Evolutionary conservation across 2,888 invertebrate species (phyloP), one percentile per base, ranked within the genome.

Genomic region (Molorchus minor): DNA sequence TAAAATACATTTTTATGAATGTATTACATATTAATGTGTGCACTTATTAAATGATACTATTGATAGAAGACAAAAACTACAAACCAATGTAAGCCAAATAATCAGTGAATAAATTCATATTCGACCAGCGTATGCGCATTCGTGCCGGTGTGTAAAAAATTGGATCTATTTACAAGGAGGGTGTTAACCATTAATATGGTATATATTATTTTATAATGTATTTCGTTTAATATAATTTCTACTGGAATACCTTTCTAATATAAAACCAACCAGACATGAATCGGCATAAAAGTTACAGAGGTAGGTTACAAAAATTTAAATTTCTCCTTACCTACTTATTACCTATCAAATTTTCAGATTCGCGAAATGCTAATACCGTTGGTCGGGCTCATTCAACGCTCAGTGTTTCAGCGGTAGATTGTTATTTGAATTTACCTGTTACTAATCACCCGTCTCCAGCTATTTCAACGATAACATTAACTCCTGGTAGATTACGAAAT

Each of bases 401-500:
- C 19, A 80, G 79, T 66, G 81, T 81, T 15, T 80, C 79, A 8
- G 77, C 76, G 41, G 77, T 79, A 21, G 80, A 80, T 67, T 80
- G 77, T 67, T 80, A 78, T 62, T 71, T 80, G 61, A 75, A 76
- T 63, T 70, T 80, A 53, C 79, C 80, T 38, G 75, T 73, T 33
- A 75, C 75, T 47, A 71, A 71, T 52, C 78, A 79, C 33, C 79
- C 85, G 19, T 85, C 85, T 41, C 85, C 86, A 41, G 84, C 86
- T 51, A 80, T 85, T 66, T 87, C 91, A 29, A 87, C 89, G 47
- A 83, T 90, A 61, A 85, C 90, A 36, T 79, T 90, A 67, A 90
- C 90, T 67, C 91, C 91, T 46, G 91, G 91, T 15, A 83, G 90
- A 65, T 88, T 89, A 62, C 84, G 91, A 68, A 90, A 91, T 80